Evolutionary conservation across 1,140 invertebrate genomes (phyloP), one percentile per base, ranked within the genome.

Genomic region (Ceratitis capitata): DNA sequence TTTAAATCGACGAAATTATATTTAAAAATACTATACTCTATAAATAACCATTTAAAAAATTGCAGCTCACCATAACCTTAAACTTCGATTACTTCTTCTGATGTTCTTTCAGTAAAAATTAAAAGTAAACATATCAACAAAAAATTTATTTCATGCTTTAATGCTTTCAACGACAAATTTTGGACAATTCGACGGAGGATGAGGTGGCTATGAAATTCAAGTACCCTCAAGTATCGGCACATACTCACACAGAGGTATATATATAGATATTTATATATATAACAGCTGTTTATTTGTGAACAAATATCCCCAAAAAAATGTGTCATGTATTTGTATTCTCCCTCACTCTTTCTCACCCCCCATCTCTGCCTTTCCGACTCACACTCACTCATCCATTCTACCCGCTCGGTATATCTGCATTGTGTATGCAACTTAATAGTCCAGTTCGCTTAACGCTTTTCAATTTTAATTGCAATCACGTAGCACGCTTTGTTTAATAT

Each of bases 401-500:
- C n/a, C n/a, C n/a, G n/a, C n/a, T 26, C 56, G 1, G n/a, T 19
- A 19, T 53, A 19, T 29, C 56, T 4, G 39, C 69, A 78, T 78
- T 78, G 69, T 78, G 39, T 78, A 78, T 78, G 69, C 39, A 78
- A 78, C 39, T 78, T 78, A 78, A 78, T 78, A 78, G 69, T 78
- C 69, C 69, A 78, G 69, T 78, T 78, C 69, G 69, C 69, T 78
- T 78, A 78, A 78, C 69, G 69, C 69, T 78, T 78, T 78, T 78
- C 69, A 78, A 78, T 78, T 78, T 78, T 78, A 78, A 78, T 78
- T 78, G 69, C 69, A 78, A 78, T 78, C 69, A 78, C 69, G 69
- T 78, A 23, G 39, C 39, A 78, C 69, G 69, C 69, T 78, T 78
- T 78, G 69, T 78, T 78, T 78, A 78, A 78, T 78, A 78, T 78